phyloP scores from a whole-genome alignment of 37 sponge, comb jelly and placozoan species.

The Geodia barretti region DNA sequence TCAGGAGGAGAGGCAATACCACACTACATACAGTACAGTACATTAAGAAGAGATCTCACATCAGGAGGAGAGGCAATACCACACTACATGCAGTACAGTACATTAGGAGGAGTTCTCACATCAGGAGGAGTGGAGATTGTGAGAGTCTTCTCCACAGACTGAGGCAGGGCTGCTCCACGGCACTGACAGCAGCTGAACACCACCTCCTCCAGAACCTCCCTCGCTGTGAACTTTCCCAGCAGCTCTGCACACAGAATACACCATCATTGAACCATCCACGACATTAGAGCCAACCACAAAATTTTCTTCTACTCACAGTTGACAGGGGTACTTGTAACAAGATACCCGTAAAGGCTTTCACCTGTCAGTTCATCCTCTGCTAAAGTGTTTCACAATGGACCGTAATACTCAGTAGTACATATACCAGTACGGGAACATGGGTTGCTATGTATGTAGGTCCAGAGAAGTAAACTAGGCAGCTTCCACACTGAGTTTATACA shows the following conservation, averaged over 20 bases:
- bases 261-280: not conserved
- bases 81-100: too few species aligned
- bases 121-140: slow-evolving; percentile 48
- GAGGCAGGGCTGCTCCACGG: not conserved
- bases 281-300: not conserved
- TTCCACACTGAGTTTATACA: too few species aligned
- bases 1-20: too few species aligned
- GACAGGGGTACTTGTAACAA: too few species aligned
- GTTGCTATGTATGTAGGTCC: too few species aligned
- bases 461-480: too few species aligned
- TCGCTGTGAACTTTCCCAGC: slow-evolving; percentile 42
- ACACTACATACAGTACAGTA: too few species aligned
- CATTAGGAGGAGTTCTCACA: slow-evolving; percentile 21
- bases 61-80: slow-evolving; percentile 8
- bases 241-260: slow-evolving; percentile 17
- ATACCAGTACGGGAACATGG: not conserved
- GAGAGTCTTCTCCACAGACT: slow-evolving; percentile 46
- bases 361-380: too few species aligned
- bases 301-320: too few species aligned
- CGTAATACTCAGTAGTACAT: not conserved
- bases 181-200: slow-evolving; percentile 41
- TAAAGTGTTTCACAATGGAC: too few species aligned
- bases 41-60: slow-evolving; percentile 20
- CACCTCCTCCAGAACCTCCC: slow-evolving; percentile 32
- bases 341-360: too few species aligned